phyloP scores from a whole-genome alignment of 2,888 invertebrate species.

The Beris chalybata region DNA sequence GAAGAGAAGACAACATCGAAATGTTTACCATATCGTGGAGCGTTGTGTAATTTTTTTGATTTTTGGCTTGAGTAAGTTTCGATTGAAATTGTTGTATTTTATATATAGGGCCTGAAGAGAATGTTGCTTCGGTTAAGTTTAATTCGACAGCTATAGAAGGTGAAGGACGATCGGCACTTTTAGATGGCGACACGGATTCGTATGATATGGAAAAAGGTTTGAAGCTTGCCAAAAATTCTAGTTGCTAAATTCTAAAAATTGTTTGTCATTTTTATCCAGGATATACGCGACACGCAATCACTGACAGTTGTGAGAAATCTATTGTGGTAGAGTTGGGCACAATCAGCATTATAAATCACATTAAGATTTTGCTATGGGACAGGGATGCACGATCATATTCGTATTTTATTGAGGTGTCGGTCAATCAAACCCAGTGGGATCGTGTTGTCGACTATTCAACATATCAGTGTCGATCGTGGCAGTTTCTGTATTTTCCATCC shows the following conservation, averaged over 20 bases:
- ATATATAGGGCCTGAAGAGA: constrained; percentile 79
- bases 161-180: constrained; percentile 82
- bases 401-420: constrained; percentile 74
- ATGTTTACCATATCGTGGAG: constrained; percentile 83
- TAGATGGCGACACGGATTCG: constrained; percentile 84
- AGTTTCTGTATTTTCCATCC: constrained; percentile 88
- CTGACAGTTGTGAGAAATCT: constrained; percentile 73
- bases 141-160: constrained; percentile 87
- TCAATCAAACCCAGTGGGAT: constrained; percentile 95
- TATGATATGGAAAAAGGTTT: constrained; percentile 93
- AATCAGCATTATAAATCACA: constrained; percentile 89
- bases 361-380: constrained; percentile 93
- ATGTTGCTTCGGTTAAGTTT: constrained; percentile 80
- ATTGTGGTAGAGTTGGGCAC: constrained; percentile 83
- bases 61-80: background rate
- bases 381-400: constrained; percentile 73
- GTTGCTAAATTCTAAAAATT: background rate
- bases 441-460: constrained; percentile 89
- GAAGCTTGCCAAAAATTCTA: background rate
- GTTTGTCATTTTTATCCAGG: constrained; percentile 51
- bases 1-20: constrained; percentile 80
- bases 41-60: constrained; percentile 62
- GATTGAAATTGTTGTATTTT: too few species aligned
- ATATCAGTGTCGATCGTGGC: constrained; percentile 96
- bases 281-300: constrained; percentile 86